Percentiles rank a stretch among this genome's conserved stretches.
These are phyloP conservation scores for Heliconius melpomene DNA, from an alignment of 1,140 invertebrate species.

Conservation along the genomic window DNA sequence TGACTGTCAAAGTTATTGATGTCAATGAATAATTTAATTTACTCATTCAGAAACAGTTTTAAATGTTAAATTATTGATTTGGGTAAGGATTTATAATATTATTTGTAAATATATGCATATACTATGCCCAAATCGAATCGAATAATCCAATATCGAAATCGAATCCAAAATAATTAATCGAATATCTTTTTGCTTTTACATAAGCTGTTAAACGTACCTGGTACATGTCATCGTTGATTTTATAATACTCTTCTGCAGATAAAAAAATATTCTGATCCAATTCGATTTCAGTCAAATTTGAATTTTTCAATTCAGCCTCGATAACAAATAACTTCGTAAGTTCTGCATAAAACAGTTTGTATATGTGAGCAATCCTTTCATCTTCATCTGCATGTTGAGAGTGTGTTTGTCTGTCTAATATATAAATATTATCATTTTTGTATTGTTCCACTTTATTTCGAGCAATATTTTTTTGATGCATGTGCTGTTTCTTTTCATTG, in stretches of 20 bases:
- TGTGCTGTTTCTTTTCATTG: constrained; percentile 55
- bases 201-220: constrained; percentile 64
- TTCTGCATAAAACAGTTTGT: constrained; percentile 64
- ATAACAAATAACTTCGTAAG: constrained; percentile 65
- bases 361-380: constrained; percentile 53
- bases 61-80: too few species aligned
- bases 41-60: too few species aligned
- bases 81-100: too few species aligned
- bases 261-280: constrained; percentile 73
- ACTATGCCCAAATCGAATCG: too few species aligned
- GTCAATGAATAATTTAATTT: too few species aligned
- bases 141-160: too few species aligned
- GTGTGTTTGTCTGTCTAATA: neutral
- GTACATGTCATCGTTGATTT: constrained; percentile 78
- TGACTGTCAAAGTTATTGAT: too few species aligned
- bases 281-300: constrained; percentile 60
- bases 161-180: too few species aligned
- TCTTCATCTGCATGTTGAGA: constrained; percentile 32
- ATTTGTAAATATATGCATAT: too few species aligned
- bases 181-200: too few species aligned
- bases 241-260: constrained; percentile 76
- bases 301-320: constrained; percentile 50
- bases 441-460: constrained; percentile 15
- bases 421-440: constrained; percentile 20
- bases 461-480: constrained; percentile 37